Evolutionary conservation across 2,888 invertebrate species (phyloP).

Genomic region (Odontothrips loti): DNA sequence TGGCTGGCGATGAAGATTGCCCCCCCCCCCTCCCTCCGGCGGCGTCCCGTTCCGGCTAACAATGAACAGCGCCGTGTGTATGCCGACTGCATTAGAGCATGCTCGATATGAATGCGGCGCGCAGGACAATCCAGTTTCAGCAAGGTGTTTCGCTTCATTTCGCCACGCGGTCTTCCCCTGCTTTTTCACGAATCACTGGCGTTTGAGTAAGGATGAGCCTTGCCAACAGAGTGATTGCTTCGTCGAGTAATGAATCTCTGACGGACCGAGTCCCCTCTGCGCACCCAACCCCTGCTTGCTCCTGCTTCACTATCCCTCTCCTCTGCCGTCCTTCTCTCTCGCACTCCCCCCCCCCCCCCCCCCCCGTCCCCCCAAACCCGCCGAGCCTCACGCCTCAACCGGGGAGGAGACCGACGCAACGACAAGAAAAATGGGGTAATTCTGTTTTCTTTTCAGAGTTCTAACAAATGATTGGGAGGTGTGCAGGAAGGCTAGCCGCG

Average conservation of each 20-base stretch:
- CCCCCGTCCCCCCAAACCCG: background rate
- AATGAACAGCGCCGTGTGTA: no score
- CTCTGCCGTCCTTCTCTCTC: background rate
- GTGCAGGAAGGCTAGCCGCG: background rate
- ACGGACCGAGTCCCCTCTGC: background rate
- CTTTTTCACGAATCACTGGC: no score
- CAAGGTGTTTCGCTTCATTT: no score
- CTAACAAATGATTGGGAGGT: conserved; percentile 20
- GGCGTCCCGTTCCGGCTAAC: no score
- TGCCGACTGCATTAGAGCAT: no score
- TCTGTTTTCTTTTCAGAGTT: conserved; percentile 26
- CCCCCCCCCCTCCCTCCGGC: no score
- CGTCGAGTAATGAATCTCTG: conserved; percentile 7
- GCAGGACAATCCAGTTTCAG: no score
- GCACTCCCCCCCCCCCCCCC: background rate
- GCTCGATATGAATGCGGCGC: no score
- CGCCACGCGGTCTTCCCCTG: no score
- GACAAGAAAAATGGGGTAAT: conserved; percentile 25
- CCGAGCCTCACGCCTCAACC: background rate
- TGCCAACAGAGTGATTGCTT: background rate
- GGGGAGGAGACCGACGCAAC: background rate
- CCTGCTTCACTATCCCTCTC: background rate
- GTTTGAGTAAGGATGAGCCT: background rate
- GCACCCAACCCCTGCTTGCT: background rate
- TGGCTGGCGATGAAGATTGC: no score